phyloP scores from a whole-genome alignment of 2,113 vertebrate genomes.

The Varanus salvator region DNA sequence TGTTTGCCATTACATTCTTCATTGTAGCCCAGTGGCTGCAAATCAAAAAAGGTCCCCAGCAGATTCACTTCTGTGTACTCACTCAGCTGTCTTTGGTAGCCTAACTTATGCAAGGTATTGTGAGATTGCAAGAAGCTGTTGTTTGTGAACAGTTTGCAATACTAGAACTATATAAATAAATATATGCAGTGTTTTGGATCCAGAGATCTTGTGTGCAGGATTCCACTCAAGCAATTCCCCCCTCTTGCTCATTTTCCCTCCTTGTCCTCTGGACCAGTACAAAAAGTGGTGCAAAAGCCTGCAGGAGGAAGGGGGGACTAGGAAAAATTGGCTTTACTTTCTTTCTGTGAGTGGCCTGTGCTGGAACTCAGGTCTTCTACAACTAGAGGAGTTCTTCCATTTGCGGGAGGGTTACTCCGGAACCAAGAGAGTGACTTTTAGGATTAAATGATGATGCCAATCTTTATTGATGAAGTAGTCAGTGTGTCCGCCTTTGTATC shows the following conservation, averaged over 20 bases:
- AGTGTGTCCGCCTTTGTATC: neutral
- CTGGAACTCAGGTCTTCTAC: neutral
- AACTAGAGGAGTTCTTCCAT: neutral
- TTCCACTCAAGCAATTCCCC: neutral
- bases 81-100: neutral
- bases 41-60: neutral
- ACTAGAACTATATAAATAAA: no score
- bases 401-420: neutral
- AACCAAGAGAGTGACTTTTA: neutral
- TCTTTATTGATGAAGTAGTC: neutral
- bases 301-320: neutral
- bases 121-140: neutral
- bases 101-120: no score
- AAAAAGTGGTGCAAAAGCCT: neutral
- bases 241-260: neutral
- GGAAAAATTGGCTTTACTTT: neutral
- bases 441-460: neutral
- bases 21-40: neutral
- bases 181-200: neutral
- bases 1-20: neutral
- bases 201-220: neutral
- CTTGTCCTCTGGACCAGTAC: neutral
- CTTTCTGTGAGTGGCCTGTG: neutral
- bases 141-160: neutral
- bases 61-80: neutral